phyloP scores from a whole-genome alignment of 2,797 vertebrate genomes.

The Sebastes vulpes region DNA sequence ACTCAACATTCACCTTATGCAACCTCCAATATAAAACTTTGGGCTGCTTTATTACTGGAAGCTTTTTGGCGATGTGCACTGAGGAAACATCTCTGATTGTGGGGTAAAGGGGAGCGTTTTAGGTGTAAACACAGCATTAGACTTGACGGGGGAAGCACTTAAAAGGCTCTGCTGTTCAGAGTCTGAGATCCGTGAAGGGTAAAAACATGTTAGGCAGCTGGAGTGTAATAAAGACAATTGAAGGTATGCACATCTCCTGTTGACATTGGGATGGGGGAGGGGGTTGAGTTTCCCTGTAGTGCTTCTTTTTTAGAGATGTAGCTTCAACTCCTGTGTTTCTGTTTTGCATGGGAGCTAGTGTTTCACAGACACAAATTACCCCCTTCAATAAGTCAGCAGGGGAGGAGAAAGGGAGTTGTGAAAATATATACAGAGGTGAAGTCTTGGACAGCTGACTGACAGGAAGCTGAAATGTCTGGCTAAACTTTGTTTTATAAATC shows the following conservation, averaged over 20 bases:
- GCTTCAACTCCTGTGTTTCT: not conserved
- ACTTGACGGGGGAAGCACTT: constrained; percentile 69
- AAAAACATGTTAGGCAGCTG: constrained; percentile 61
- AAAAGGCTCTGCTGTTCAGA: constrained; percentile 55
- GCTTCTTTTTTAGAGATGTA: not conserved
- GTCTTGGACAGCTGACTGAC: not conserved
- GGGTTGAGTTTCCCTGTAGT: not conserved
- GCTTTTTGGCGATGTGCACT: constrained; percentile 32
- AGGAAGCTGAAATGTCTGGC: not conserved
- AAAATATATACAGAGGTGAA: not conserved
- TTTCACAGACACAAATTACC: not conserved
- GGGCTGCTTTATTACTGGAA: constrained; percentile 2
- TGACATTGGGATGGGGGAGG: constrained; percentile 46
- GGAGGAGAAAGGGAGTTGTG: not conserved
- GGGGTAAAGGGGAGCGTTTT: constrained; percentile 50
- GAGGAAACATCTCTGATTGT: constrained; percentile 50
- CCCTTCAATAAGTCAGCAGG: not conserved
- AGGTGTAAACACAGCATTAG: constrained; percentile 54
- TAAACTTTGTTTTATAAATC: not conserved
- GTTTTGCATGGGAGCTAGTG: not conserved
- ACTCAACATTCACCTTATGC: not conserved
- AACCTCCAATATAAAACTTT: constrained; percentile 11
- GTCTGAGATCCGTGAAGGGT: constrained; percentile 70
- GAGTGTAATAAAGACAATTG: constrained; percentile 70
- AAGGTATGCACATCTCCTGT: constrained; percentile 53